phyloP scores from a whole-genome alignment of 1,140 invertebrate genomes.

The Physella acuta region DNA sequence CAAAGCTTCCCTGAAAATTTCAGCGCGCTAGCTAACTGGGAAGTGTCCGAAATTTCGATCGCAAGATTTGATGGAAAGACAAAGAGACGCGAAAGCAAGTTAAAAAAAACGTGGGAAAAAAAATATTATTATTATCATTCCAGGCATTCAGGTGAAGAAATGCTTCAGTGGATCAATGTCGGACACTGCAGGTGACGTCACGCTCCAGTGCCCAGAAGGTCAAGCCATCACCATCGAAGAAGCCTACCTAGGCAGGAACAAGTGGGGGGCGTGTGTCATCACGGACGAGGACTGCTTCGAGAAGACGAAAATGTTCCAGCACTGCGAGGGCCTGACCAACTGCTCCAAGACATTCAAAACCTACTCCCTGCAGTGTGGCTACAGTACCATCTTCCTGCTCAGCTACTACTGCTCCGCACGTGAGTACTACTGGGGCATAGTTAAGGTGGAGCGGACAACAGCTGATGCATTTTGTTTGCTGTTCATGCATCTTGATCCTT shows the following conservation, averaged over 20 bases:
- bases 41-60: no score
- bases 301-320: not conserved
- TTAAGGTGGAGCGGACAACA: no score
- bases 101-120: no score
- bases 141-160: not conserved
- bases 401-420: constrained; percentile 3
- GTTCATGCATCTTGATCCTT: no score
- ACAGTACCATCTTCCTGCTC: constrained; percentile 9
- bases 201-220: not conserved
- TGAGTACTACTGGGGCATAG: no score
- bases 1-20: no score
- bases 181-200: not conserved
- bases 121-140: no score
- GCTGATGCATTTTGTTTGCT: no score
- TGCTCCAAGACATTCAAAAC: constrained; percentile 1
- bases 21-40: no score
- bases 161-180: constrained; percentile 4
- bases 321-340: not conserved
- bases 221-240: constrained; percentile 7
- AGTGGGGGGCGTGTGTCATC: constrained; percentile 6
- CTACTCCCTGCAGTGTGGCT: constrained; percentile 10
- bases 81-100: no score
- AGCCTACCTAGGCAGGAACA: constrained; percentile 10
- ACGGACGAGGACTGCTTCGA: constrained; percentile 11
- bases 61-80: no score